Base-by-base conservation (phyloP, 30 jellyfish, hydroid and myxozoan species). In the Turritopsis dohrnii region DNA sequence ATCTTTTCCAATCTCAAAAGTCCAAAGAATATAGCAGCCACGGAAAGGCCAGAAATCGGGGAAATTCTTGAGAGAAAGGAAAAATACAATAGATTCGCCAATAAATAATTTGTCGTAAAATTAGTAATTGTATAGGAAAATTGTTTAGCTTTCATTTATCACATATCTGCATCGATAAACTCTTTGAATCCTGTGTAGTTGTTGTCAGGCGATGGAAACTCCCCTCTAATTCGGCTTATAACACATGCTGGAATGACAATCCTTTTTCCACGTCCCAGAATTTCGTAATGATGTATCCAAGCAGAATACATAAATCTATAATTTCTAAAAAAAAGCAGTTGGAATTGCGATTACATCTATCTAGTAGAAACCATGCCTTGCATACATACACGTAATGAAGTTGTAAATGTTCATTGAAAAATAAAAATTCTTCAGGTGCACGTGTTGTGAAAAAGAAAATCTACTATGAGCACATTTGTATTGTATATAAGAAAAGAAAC, bases 261-360 rank as follows among this genome's bases (percentile, higher is more conserved):
- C 60, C 82, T 74, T 74, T 74, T 74, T n/a, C 60, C 60, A 22
- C 82, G 52, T 25, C 82, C 82, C 28, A 74, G 82, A 22, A 25
- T 22, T 29, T 74, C 72, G 20, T 74, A 74, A 29, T 74, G 29
- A 23, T 71, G 80, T 19, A 23, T 23, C 80, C 80, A 71, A 23
- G 20, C 52, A 25, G 82, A 74, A 74, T 74, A 22, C 21, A 5
- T 73, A 30, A 66, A 66, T 66, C 76, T 66, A 17, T 66, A 66
- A 66, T 66, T 66, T 26, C 76, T 66, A 66, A 66, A 66, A 21
- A 17, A 66, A 66, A 66, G 17, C 60, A 41, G 13, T 41, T 41
- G n/a, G n/a, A n/a, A n/a, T n/a, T n/a, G n/a, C n/a, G n/a, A n/a
- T n/a, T n/a, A n/a, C n/a, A n/a, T n/a, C n/a, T n/a, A n/a, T n/a